Conservation (phyloP, 2,113 vertebrate genomes). For the Ondatra zibethicus region DNA sequence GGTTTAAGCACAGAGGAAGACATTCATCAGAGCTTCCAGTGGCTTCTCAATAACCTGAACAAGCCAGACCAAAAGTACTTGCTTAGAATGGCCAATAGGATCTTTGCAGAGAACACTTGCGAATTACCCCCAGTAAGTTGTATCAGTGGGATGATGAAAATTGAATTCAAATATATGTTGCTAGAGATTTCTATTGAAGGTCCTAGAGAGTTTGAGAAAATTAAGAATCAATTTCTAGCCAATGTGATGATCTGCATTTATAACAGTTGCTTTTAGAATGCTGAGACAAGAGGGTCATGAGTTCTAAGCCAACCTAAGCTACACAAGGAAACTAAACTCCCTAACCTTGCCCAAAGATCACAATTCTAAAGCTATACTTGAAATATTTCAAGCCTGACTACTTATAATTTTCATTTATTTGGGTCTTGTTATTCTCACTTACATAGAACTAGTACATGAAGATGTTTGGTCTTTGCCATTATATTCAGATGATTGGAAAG, state of each 20-base stretch:
- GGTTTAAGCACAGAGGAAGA: slow-evolving; percentile 23
- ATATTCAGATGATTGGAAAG: neutral
- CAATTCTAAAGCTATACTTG: neutral
- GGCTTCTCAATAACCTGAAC: slow-evolving; percentile 67
- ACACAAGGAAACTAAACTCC: neutral
- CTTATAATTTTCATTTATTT: neutral
- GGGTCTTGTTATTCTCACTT: neutral
- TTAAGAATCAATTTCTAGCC: neutral
- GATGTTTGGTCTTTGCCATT: neutral
- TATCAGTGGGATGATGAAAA: neutral
- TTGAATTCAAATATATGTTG: neutral
- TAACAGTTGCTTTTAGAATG: neutral
- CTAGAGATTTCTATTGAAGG: neutral
- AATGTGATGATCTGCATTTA: neutral
- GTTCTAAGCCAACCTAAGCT: neutral
- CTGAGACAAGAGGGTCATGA: neutral
- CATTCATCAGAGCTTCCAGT: slow-evolving; percentile 64
- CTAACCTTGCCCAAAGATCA: neutral
- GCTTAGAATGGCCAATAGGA: slow-evolving; percentile 71
- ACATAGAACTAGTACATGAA: neutral
- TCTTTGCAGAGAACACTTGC: slow-evolving; percentile 75
- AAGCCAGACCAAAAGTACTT: slow-evolving; percentile 47
- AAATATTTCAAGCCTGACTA: neutral
- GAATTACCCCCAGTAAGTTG: slow-evolving; percentile 71
- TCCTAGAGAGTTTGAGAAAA: neutral